These are phyloP conservation scores for Orchesellides sinensis DNA, from an alignment of 2,888 invertebrate genomes.

Conservation along the genomic window DNA sequence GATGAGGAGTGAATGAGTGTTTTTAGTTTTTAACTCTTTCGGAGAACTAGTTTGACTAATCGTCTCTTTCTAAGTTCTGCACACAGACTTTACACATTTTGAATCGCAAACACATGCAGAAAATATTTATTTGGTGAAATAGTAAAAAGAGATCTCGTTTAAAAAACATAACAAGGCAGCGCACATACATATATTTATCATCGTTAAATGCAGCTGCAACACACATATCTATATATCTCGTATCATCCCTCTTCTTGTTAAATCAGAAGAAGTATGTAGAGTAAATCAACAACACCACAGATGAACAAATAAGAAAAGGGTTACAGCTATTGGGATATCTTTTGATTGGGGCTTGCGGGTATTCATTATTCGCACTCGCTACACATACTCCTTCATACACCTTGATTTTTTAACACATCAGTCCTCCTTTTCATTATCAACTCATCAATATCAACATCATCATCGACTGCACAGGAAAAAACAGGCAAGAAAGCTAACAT, in stretches of 20 bases:
- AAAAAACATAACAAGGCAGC: no score
- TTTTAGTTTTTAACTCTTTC: conserved; percentile 8
- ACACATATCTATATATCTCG: not conserved
- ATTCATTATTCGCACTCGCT: not conserved
- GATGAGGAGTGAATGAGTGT: conserved; percentile 6
- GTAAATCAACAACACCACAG: not conserved
- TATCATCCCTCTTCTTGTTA: not conserved
- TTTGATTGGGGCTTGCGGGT: no score
- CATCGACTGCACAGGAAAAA: not conserved
- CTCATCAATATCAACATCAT: not conserved
- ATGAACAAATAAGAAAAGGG: not conserved
- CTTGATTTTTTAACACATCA: not conserved
- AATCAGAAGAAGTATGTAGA: not conserved
- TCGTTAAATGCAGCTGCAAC: not conserved
- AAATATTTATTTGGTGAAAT: no score
- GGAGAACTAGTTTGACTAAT: conserved; percentile 33
- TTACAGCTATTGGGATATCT: no score
- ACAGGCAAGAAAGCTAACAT: not conserved
- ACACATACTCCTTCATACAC: not conserved
- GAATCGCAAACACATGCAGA: no score
- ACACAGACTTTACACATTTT: no score
- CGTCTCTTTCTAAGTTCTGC: no score
- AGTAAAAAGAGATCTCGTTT: no score
- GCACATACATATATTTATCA: not conserved
- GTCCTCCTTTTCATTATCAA: not conserved